Percentiles rank a stretch among this genome's conserved stretches.
These are phyloP conservation scores for Catalaphyllia jardinei DNA, from an alignment of 64 coral and sea anemone genomes.

Conservation along the genomic window DNA sequence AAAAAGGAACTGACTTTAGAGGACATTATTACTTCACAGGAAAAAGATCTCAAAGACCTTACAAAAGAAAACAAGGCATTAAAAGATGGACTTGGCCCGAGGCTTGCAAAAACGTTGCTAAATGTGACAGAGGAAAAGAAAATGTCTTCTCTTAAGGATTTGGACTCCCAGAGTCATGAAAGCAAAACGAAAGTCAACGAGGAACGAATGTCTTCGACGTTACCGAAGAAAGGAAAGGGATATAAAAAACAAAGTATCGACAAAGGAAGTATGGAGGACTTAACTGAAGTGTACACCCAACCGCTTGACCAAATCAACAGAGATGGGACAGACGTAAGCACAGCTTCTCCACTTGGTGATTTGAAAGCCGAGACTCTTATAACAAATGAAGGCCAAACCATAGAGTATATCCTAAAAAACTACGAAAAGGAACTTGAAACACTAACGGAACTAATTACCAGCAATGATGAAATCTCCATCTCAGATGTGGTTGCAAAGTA, in stretches of 20 bases:
- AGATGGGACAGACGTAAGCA: neutral
- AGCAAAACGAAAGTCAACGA: neutral
- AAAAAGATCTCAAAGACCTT: neutral
- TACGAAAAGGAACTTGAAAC: conserved; percentile 28
- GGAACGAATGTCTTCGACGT: neutral
- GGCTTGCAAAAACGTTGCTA: neutral
- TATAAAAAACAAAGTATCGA: neutral
- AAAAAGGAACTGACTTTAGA: conserved; percentile 16
- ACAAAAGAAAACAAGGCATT: neutral
- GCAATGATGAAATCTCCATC: neutral
- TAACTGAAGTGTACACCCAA: neutral
- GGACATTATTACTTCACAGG: neutral
- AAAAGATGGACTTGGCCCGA: neutral
- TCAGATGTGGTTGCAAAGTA: neutral
- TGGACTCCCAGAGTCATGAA: neutral
- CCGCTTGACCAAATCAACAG: neutral
- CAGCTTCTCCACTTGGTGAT: neutral
- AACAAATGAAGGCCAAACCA: conserved; percentile 1
- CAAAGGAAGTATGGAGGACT: neutral
- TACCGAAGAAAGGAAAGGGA: neutral
- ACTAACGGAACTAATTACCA: neutral
- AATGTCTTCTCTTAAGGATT: neutral
- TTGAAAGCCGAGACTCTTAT: neutral
- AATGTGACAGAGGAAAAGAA: neutral
- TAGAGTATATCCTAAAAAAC: neutral